Conservation (phyloP, 2,888 invertebrate species). For the Agrotis exclamationis region DNA sequence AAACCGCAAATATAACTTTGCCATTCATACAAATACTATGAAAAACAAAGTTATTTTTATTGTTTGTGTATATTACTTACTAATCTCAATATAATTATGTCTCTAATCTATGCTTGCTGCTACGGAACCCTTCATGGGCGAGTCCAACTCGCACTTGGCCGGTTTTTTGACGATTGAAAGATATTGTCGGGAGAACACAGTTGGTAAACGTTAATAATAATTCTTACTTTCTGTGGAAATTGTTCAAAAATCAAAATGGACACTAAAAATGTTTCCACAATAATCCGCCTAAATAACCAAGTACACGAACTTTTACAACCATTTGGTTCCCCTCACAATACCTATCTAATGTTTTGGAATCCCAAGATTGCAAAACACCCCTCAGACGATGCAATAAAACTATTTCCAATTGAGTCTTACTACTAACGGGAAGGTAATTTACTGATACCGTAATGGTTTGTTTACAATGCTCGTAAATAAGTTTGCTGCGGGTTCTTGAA, state of each 20-base stretch:
- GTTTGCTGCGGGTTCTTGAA: constrained; percentile 15
- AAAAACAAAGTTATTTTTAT: too few relatives aligned
- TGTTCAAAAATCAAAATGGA: background rate
- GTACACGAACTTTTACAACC: background rate
- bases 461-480: constrained; percentile 49
- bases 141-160: too few relatives aligned
- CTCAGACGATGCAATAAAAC: constrained; percentile 49
- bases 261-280: background rate
- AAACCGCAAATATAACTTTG: too few relatives aligned
- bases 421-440: constrained; percentile 50
- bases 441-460: constrained; percentile 55
- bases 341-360: constrained; percentile 19
- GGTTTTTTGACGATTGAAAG: background rate
- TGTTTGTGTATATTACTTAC: too few relatives aligned
- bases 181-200: background rate
- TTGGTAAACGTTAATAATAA: background rate
- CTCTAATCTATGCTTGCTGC: too few relatives aligned
- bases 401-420: constrained; percentile 53
- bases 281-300: background rate
- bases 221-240: background rate
- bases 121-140: too few relatives aligned
- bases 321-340: constrained; percentile 7
- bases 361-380: constrained; percentile 29
- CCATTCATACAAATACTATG: too few relatives aligned
- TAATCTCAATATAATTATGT: too few relatives aligned